Evolutionary conservation across 2,113 vertebrate species (phyloP).

Genomic region (Pelusios castaneus): DNA sequence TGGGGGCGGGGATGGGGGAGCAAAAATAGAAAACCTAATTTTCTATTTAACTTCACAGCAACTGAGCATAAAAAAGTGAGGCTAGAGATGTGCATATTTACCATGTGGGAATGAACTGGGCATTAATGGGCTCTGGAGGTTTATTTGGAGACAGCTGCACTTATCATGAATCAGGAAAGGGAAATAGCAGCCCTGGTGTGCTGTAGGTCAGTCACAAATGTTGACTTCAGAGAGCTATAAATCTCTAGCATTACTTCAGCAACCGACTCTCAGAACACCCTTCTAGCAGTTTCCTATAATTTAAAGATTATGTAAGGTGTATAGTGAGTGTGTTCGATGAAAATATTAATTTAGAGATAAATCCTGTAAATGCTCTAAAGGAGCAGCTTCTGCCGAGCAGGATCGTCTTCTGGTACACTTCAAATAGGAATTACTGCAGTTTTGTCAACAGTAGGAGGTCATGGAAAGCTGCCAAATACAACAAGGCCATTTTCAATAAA

Average conservation of each 20-base stretch:
- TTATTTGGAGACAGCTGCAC: slow-evolving; percentile 79
- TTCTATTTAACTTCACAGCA: slow-evolving; percentile 60
- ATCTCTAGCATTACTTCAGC: slow-evolving; percentile 73
- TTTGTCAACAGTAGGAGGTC: slow-evolving; percentile 81
- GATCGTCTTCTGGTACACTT: slow-evolving; percentile 74
- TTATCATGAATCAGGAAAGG: slow-evolving; percentile 80
- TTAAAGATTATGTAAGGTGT: slow-evolving; percentile 81
- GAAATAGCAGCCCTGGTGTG: slow-evolving; percentile 75
- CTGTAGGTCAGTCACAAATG: slow-evolving; percentile 81
- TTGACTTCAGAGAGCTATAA: slow-evolving; percentile 75
- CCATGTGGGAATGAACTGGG: slow-evolving; percentile 64
- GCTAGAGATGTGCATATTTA: slow-evolving; percentile 72
- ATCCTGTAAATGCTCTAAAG: slow-evolving; percentile 73
- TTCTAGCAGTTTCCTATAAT: slow-evolving; percentile 76
- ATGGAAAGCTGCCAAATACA: slow-evolving; percentile 79
- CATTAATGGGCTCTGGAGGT: slow-evolving; percentile 74
- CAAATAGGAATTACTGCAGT: slow-evolving; percentile 76
- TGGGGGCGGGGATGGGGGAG: slow-evolving; percentile 1
- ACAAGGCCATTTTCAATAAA: slow-evolving; percentile 76
- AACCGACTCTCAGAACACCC: slow-evolving; percentile 62
- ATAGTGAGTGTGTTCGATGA: slow-evolving; percentile 67
- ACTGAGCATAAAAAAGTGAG: slow-evolving; percentile 62
- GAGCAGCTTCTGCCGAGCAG: slow-evolving; percentile 61
- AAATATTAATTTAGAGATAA: slow-evolving; percentile 85
- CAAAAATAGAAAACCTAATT: slow-evolving; percentile 46